Base-by-base conservation (phyloP, 2,888 invertebrate genomes). In the Drosophila vallismaia region DNA sequence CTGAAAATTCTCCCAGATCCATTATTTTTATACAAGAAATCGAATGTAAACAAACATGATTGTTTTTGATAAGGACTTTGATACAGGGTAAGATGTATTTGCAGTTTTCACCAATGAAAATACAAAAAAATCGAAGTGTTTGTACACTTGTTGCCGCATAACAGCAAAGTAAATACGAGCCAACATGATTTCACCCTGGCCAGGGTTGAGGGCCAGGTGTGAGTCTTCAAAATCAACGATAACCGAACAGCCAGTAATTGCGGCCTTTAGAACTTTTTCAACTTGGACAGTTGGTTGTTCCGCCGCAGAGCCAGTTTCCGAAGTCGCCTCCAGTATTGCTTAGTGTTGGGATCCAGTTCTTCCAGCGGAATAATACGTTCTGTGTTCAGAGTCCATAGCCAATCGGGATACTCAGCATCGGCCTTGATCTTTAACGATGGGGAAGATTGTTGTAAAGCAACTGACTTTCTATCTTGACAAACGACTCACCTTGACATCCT, bases 321-420 rank as follows among this genome's bases (percentile, higher is more conserved):
- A 33, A 97, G 92, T 62, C 94, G 93, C 76, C 94, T 92, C 97
- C 98, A 98, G 92, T 98, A 99, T 83, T 94, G 93, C 91, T 95
- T 95, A 8, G 95, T 94, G 84, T 94, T 93, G 3, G 96, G 96
- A 90, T 97, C 97, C 66, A 98, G 88, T 84, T 96, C 95, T 60
- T 95, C 94, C 1, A 98, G 89, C 0, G 93, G 92, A 4, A 93
- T 93, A 4, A 95, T 93, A 4, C 93, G 91, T 3, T 95, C 95
- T 12, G 94, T 93, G 79, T 94, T 92, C 10, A 98, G 88, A 2
- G 88, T 92, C 98, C 98, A 98, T 67, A 99, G 92, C 98, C 98
- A 99, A 1, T 95, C 95, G 0, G 98, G 99, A 92, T 99, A 99
- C 89, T 97, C 97, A 24, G 93, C 93, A 88, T 97, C 95, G 0